Conservation (phyloP, 2,797 vertebrate species). For the Acanthurus tractus region DNA sequence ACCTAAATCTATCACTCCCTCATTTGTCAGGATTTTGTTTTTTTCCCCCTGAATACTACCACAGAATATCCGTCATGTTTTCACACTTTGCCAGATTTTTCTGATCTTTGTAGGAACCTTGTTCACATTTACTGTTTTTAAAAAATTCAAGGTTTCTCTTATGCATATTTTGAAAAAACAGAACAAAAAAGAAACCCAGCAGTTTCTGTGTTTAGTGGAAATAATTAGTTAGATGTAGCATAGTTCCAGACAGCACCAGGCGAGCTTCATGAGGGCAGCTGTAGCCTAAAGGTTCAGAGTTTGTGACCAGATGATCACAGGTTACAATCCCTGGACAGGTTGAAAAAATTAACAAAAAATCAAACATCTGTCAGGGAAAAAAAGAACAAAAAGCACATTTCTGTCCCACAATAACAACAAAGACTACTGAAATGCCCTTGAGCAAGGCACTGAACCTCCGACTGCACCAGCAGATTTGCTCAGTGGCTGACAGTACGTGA, state of each 20-base stretch:
- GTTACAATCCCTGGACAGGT: slow-evolving; percentile 70
- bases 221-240: slow-evolving; percentile 61
- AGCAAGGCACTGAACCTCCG: slow-evolving; percentile 81
- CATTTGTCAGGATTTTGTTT: slow-evolving; percentile 4
- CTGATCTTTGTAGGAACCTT: slow-evolving; percentile 24
- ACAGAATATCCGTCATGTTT: not conserved
- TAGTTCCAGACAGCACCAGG: slow-evolving; percentile 78
- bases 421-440: slow-evolving; percentile 68
- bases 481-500: slow-evolving; percentile 47
- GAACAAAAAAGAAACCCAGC: slow-evolving; percentile 1
- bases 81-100: not conserved
- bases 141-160: slow-evolving; percentile 53
- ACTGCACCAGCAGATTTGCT: slow-evolving; percentile 59
- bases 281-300: slow-evolving; percentile 66
- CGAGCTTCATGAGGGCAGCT: slow-evolving; percentile 61
- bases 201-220: slow-evolving; percentile 23
- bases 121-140: slow-evolving; percentile 10
- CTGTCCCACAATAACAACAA: slow-evolving; percentile 54
- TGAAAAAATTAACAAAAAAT: not conserved
- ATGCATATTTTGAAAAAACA: slow-evolving; percentile 40
- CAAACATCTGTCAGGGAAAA: slow-evolving; percentile 30
- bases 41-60: not conserved
- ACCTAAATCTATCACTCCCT: slow-evolving; percentile 16
- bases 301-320: slow-evolving; percentile 62
- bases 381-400: slow-evolving; percentile 59